Conservation (phyloP, 92 coral and sea anemone genomes). For the Plumapathes pennacea region DNA sequence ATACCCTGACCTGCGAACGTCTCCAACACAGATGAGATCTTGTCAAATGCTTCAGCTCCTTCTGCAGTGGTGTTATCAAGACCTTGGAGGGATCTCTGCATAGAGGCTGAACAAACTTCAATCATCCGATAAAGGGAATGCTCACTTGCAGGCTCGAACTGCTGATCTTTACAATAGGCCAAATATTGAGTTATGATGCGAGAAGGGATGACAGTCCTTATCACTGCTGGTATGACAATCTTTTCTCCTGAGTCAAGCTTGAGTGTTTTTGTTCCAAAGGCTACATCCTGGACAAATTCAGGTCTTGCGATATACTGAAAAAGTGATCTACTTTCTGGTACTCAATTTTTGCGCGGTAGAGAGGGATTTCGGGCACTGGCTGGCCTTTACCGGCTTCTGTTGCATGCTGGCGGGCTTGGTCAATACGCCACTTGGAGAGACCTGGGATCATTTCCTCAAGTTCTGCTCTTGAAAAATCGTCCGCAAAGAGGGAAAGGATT, state of each 20-base stretch:
- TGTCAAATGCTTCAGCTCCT: conserved; percentile 22
- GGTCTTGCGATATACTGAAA: conserved; percentile 26
- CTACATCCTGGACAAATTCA: conserved; percentile 22
- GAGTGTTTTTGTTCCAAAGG: conserved; percentile 22
- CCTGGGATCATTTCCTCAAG: conserved; percentile 32
- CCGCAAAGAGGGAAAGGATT: conserved; percentile 52
- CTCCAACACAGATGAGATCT: conserved; percentile 1
- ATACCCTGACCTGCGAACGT: conserved; percentile 13
- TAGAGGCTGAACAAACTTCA: conserved; percentile 37
- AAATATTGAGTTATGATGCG: conserved; percentile 34
- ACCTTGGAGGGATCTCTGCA: conserved; percentile 37
- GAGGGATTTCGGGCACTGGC: conserved; percentile 15
- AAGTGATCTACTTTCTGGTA: conserved; percentile 31
- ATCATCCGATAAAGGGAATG: conserved; percentile 23
- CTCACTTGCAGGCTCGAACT: conserved; percentile 28
- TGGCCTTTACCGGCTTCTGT: conserved; percentile 24
- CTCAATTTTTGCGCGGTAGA: conserved; percentile 10
- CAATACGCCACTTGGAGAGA: conserved; percentile 44
- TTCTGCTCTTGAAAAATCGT: conserved; percentile 59
- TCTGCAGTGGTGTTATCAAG: conserved; percentile 25
- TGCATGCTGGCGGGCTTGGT: conserved; percentile 55
- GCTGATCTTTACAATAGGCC: conserved; percentile 17
- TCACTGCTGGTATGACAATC: conserved; percentile 22
- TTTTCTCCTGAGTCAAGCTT: conserved; percentile 43
- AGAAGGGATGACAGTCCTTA: conserved; percentile 30